Evolutionary conservation across 2,113 vertebrate genomes (phyloP).

Genomic region (Nansenia antarctica): DNA sequence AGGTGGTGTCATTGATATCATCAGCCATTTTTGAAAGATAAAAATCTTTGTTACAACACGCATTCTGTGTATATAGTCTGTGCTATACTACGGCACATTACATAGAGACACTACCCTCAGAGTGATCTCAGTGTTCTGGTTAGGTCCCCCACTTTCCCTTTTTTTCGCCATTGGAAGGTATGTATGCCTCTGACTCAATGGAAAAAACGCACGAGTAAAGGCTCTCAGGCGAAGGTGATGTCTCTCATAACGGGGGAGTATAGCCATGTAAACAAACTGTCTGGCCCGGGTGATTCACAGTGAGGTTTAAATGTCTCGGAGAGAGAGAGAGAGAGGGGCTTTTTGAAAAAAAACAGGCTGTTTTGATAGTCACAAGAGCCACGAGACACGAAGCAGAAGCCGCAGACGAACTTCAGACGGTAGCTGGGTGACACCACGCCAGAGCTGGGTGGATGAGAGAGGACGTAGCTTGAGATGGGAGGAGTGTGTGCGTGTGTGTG

Average conservation of each 20-base stretch:
- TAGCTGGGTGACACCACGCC: background rate
- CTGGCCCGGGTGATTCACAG: slow-evolving; percentile 18
- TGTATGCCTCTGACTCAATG: slow-evolving; percentile 33
- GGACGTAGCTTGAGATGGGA: background rate
- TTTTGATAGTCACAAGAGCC: slow-evolving; percentile 18
- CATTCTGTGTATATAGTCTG: too few relatives aligned
- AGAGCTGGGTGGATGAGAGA: background rate
- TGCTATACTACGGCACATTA: background rate
- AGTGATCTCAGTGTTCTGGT: background rate
- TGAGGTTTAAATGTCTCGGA: background rate
- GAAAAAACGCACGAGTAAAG: slow-evolving; percentile 31
- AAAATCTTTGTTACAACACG: too few relatives aligned
- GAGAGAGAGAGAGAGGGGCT: background rate
- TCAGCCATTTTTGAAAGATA: too few relatives aligned
- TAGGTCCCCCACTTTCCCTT: background rate
- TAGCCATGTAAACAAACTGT: slow-evolving; percentile 21
- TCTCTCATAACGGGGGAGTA: slow-evolving; percentile 24
- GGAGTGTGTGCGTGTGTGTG: background rate
- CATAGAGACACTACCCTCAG: background rate
- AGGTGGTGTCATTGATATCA: too few relatives aligned
- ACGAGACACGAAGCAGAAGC: slow-evolving; percentile 38
- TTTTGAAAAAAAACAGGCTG: slow-evolving; percentile 4
- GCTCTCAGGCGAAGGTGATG: slow-evolving; percentile 21
- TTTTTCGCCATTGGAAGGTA: slow-evolving; percentile 10
- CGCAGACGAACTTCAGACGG: slow-evolving; percentile 22